Percentiles rank a stretch among this genome's conserved stretches.
Conservation (phyloP, 2,888 invertebrate species). For the Fabriciana adippe region DNA sequence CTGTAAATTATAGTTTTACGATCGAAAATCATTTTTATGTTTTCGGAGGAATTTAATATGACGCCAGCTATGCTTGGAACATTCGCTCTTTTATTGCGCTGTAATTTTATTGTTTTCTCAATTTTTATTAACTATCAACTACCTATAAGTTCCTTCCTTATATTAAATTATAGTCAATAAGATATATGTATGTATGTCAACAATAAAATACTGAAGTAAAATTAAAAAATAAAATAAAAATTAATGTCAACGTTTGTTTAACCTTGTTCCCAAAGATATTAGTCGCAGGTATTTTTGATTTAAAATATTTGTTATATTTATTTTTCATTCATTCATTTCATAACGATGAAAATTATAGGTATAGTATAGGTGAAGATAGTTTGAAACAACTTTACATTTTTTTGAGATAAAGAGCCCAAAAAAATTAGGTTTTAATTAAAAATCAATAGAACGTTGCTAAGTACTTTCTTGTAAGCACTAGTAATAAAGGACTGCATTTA, state of each 20-base stretch:
- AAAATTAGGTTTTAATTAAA: background rate
- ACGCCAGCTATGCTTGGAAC: conserved; percentile 78
- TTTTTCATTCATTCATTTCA: no score
- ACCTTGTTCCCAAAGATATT: no score
- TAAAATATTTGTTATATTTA: no score
- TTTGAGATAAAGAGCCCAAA: no score
- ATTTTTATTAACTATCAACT: conserved; percentile 82
- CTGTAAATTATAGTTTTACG: conserved; percentile 83
- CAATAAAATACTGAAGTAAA: background rate
- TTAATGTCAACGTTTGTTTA: background rate
- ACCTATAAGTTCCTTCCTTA: conserved; percentile 40
- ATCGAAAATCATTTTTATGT: conserved; percentile 83
- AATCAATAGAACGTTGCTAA: conserved; percentile 8
- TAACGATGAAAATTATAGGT: no score
- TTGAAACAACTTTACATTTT: no score
- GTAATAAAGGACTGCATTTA: conserved; percentile 17
- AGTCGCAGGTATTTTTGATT: no score
- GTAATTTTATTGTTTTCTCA: conserved; percentile 83
- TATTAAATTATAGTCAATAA: conserved; percentile 15
- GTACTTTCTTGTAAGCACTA: conserved; percentile 14
- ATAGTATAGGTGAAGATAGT: no score
- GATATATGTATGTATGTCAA: background rate
- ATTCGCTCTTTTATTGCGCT: conserved; percentile 79
- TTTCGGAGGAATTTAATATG: conserved; percentile 82
- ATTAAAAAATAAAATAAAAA: background rate